phyloP scores from a whole-genome alignment of 1,140 invertebrate species.

The Manduca sexta region DNA sequence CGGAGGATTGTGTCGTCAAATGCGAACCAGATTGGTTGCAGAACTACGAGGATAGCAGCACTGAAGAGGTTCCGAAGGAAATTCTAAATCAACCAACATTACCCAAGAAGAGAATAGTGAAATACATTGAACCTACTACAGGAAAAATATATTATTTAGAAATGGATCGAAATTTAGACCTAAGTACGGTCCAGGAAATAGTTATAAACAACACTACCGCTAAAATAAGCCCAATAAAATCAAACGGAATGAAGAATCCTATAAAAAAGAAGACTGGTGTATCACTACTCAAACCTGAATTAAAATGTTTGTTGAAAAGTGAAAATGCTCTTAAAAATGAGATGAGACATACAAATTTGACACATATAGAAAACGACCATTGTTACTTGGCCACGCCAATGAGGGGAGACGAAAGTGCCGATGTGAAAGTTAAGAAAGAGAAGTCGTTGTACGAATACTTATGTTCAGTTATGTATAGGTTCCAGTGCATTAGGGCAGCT shows the following conservation, averaged over 20 bases:
- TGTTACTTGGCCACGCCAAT: constrained; percentile 32
- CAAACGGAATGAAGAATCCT: constrained; percentile 38
- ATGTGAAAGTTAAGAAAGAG: constrained; percentile 20
- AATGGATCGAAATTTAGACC: constrained; percentile 52
- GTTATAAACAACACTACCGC: constrained; percentile 50
- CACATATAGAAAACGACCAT: constrained; percentile 62
- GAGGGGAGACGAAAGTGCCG: constrained; percentile 2
- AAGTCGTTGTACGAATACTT: constrained; percentile 24
- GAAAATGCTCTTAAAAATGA: constrained; percentile 7
- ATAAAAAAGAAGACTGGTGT: constrained; percentile 35
- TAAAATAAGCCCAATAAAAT: constrained; percentile 50
- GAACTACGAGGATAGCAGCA: background rate
- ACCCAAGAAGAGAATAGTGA: constrained; percentile 52
- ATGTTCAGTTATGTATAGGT: constrained; percentile 23
- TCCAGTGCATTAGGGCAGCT: constrained; percentile 32
- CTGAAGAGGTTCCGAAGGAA: constrained; percentile 25
- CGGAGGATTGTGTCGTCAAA: background rate
- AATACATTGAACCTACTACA: constrained; percentile 58
- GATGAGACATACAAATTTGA: constrained; percentile 6
- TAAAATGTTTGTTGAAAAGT: constrained; percentile 30
- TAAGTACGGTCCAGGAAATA: constrained; percentile 56
- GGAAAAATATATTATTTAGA: constrained; percentile 64
- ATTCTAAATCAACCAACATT: constrained; percentile 21
- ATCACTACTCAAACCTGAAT: constrained; percentile 42
- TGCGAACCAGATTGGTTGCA: background rate